Evolutionary conservation across 2,113 vertebrate species (phyloP), one percentile per base, ranked within the genome.

Genomic region (Stegostoma tigrinum): DNA sequence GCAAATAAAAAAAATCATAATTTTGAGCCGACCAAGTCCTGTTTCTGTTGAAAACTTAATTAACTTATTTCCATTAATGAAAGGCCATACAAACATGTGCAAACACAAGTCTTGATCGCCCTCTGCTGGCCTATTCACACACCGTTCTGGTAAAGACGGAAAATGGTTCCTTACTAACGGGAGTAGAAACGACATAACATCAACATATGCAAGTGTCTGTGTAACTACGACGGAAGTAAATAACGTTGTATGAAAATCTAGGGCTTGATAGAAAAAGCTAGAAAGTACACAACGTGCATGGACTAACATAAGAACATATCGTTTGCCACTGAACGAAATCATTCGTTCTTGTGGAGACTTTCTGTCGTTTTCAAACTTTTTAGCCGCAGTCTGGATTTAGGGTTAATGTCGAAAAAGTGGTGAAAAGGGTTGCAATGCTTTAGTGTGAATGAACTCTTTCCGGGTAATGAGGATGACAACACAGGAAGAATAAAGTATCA

Each of bases 401-500:
- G 94, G 42, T 95, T 95, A 52, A 95, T 52, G 94, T 52, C 67
- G 68, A 95, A 23, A 68, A 95, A 67, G 42, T 95, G 94, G 68
- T 95, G 94, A 30, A 95, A 48, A 27, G n/a, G 94, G 24, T 45
- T 67, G 91, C 23, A 94, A 94, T 68, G 38, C 66, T 94, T 68
- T 94, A 68, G 38, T 94, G 94, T 95, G 94, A 95, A 95, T 24
- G 67, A 95, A 95, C 94, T 95, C 94, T 95, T 95, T 95, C 94
- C 94, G 94, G 94, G 67, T 95, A 95, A 95, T 95, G 94, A 72
- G 94, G 94, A 75, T 34, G 94, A 95, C 94, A 95, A 75, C 68
- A 95, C 94, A 75, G 94, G 94, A 95, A 95, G 94, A 95, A 95
- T 95, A 95, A 95, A 95, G 67, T 27, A 75, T 72, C 94, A 95